Base-by-base conservation (phyloP, 2,888 invertebrate genomes). In the Calameuta pallipes region DNA sequence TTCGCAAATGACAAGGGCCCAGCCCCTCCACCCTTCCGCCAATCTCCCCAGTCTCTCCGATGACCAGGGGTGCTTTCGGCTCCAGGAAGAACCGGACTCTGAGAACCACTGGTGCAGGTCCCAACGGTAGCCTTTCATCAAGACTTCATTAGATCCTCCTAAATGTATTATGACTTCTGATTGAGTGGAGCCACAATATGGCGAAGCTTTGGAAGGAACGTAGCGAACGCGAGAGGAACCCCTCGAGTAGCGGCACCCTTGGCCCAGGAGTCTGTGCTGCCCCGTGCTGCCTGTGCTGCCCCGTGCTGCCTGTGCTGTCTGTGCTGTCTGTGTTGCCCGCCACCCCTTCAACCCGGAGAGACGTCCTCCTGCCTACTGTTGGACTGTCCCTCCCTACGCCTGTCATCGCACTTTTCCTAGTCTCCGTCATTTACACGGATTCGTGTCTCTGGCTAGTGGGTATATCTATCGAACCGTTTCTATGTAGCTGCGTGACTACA, bases 141-240 rank as follows among this genome's bases (percentile, higher is more conserved):
- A 87, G 90, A 89, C 91, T 91, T 91, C 90, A 90, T 92, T 91
- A 92, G 89, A 87, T 88, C 86, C 85, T 84, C 88, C 89, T 92
- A 92, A 92, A 92, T 91, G 90, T 91, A 91, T 92, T 92, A 92
- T 91, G 91, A 91, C 91, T 90, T 92, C 89, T 91, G 92, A 91
- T 92, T 90, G 91, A 90, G 91, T 88, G 87, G 86, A 85, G 85
- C 88, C 89, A 85, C 88, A 87, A 85, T 86, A 83, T 84, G 83
- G 83, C 81, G 78, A 74, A 70, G 70, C 70, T 70, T 30, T 15
- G 70, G 12, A 33, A 30, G 30, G 70, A 70, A 70, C 70, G 30
- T 33, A 41, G 41, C 41, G 41, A 15, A 33, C 11, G 70, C 70
- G 30, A 33, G 30, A 30, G 12, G 12, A 30, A 6, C 75, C 78